Conservation (phyloP, 2,888 invertebrate genomes). For the Diplazon laetatorius region DNA sequence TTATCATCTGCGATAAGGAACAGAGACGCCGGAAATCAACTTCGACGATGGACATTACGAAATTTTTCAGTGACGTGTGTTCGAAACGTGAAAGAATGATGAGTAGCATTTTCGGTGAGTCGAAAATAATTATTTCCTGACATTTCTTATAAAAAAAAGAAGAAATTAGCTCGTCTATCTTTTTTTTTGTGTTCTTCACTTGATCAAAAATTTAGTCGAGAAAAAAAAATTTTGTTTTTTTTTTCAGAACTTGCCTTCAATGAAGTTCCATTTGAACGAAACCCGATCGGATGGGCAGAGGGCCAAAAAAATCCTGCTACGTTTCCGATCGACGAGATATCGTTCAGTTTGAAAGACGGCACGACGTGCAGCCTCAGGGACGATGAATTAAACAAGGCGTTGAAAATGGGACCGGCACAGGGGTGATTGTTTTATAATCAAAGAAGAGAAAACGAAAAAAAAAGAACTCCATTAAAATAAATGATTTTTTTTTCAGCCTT, state of each 20-base stretch:
- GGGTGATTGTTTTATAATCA: slow-evolving; percentile 82
- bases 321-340: slow-evolving; percentile 86
- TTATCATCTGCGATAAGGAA: too few species aligned
- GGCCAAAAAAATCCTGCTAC: slow-evolving; percentile 88
- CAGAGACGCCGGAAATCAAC: not conserved
- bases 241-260: not conserved
- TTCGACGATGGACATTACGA: not conserved
- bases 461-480: not conserved
- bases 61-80: slow-evolving; percentile 19
- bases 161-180: not conserved
- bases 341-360: slow-evolving; percentile 84
- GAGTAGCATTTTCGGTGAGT: slow-evolving; percentile 19
- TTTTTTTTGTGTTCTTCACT: not conserved
- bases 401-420: slow-evolving; percentile 89
- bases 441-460: not conserved
- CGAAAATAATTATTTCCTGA: not conserved
- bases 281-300: slow-evolving; percentile 85
- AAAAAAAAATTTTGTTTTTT: too few species aligned
- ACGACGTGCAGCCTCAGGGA: slow-evolving; percentile 83
- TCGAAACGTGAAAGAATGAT: slow-evolving; percentile 25
- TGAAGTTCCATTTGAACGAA: not conserved
- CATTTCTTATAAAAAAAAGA: not conserved
- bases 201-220: not conserved
- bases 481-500: too few species aligned
- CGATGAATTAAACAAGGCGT: slow-evolving; percentile 84